These are phyloP conservation scores for Todiramphus saurophagus DNA, from an alignment of 2,113 vertebrate genomes.

Conservation along the genomic window DNA sequence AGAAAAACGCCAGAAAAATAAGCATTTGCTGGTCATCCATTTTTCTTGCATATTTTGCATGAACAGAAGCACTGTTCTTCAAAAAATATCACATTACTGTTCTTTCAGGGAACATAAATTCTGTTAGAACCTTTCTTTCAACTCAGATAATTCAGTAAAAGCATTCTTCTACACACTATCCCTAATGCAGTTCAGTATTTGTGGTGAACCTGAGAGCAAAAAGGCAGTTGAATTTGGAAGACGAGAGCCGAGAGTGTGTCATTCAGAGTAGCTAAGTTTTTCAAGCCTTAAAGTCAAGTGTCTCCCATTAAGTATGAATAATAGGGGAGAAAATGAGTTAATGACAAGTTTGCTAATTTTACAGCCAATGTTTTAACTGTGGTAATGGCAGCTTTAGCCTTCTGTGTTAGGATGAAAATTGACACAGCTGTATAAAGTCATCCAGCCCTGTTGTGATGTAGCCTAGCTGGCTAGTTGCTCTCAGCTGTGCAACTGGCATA, in stretches of 20 bases:
- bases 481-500: background rate
- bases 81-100: background rate
- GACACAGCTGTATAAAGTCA: background rate
- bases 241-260: background rate
- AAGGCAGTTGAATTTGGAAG: background rate
- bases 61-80: background rate
- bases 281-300: background rate
- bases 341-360: background rate
- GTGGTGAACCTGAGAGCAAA: background rate
- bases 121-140: background rate
- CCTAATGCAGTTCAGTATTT: background rate
- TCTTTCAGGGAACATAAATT: background rate
- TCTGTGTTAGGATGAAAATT: background rate
- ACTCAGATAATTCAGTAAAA: background rate
- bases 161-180: background rate
- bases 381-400: background rate
- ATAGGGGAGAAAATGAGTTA: background rate
- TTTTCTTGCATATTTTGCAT: background rate
- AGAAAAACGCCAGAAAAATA: background rate
- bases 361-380: background rate
- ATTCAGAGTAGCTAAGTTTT: background rate
- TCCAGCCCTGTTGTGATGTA: background rate
- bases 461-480: background rate
- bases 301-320: constrained; percentile 39
- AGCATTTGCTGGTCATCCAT: background rate